Percentiles rank a stretch among this genome's conserved stretches.
Conservation (phyloP, 1,140 invertebrate species). For the Streblospio benedicti region DNA sequence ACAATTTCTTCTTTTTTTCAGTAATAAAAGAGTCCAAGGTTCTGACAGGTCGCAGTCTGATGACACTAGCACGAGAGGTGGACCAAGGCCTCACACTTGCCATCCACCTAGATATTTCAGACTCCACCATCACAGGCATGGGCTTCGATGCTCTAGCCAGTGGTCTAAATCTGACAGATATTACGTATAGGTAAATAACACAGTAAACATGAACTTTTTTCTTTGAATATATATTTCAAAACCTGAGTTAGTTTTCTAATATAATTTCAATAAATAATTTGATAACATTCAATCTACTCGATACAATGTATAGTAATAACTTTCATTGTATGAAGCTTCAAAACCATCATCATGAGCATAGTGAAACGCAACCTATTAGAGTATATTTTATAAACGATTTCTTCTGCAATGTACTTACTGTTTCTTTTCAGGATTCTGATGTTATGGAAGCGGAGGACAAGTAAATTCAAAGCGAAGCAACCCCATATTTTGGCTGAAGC, state of each 20-base stretch:
- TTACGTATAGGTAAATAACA: too few relatives aligned
- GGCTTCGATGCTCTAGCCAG: conserved; percentile 45
- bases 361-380: background rate
- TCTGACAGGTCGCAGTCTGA: conserved; percentile 36
- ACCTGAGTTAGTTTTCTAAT: too few relatives aligned
- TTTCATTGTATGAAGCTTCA: too few relatives aligned
- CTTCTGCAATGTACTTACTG: too few relatives aligned
- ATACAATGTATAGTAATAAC: too few relatives aligned
- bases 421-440: conserved; percentile 38
- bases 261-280: too few relatives aligned
- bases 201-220: conserved; percentile 8
- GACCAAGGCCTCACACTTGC: conserved; percentile 41
- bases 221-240: background rate
- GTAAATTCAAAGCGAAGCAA: conserved; percentile 23
- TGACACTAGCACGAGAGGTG: conserved; percentile 32
- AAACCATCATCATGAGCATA: too few relatives aligned
- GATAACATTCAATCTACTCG: too few relatives aligned
- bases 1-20: too few relatives aligned
- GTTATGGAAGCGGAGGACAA: conserved; percentile 40
- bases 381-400: background rate
- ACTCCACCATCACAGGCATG: conserved; percentile 43
- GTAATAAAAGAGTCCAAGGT: conserved; percentile 38
- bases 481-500: conserved; percentile 30
- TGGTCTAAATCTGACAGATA: conserved; percentile 36
- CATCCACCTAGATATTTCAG: conserved; percentile 41